Base-by-base conservation (phyloP, 64 coral and sea anemone genomes). In the Platygyra sinensis region DNA sequence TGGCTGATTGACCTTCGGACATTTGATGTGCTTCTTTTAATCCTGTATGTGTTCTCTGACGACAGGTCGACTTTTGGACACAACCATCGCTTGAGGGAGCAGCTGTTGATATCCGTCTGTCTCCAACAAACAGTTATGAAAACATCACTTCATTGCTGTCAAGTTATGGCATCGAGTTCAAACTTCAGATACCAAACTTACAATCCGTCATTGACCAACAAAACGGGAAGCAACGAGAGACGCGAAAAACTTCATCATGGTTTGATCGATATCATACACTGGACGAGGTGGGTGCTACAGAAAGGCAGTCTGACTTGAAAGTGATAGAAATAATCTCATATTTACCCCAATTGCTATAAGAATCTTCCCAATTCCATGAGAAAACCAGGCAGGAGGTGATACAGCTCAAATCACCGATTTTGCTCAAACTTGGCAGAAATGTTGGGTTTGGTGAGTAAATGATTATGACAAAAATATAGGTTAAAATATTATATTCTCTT, bases 51-150 rank as follows among this genome's bases (percentile, higher is more conserved):
- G 30, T 62, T 62, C 62, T 91, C 9, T 63, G 1, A 57, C 10
- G 54, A 10, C 0, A 91, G 90, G 49, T 91, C 46, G 90, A 91
- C 14, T 78, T 91, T 51, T 91, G 90, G 90, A 91, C 25, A 77
- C 36, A 27, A 31, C 39, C 80, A 52, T 55, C 33, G 4, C 59
- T n/a, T n/a, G 24, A 76, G 33, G 81, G 90, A 67, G 20, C 63
- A 22, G 33, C 81, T 32, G 59, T 86, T 30, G 90, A 91, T 60
- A 91, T 91, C 27, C 71, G 60, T 42, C 38, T 91, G 13, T 52
- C 72, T 18, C 72, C 73, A 52, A n/a, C 18, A 74, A 36, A 83
- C 8, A 52, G 20, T 13, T 91, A 86, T 54, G 59, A 64, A 20
- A 86, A 76, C 57, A 52, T 91, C 38, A 64, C 90, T 11, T 3